Percentiles rank a stretch among this genome's conserved stretches.
Conservation (phyloP, 2,888 invertebrate species). For the Entomobrya multifasciata region DNA sequence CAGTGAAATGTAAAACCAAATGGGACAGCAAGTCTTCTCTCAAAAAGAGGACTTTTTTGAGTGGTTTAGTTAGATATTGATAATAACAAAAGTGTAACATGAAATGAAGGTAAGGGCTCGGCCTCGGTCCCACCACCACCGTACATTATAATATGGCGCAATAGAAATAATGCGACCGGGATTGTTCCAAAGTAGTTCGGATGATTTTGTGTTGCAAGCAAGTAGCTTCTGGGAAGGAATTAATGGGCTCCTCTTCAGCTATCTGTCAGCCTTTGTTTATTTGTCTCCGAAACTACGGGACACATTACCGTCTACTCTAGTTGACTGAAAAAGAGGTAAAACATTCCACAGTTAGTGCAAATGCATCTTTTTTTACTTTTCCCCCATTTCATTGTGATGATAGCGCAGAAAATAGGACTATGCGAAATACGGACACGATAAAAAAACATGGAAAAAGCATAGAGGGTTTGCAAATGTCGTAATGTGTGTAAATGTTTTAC, state of each 20-base stretch:
- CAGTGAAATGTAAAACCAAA: conserved; percentile 5
- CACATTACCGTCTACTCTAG: conserved; percentile 38
- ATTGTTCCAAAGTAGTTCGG: conserved; percentile 35
- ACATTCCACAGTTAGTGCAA: conserved; percentile 41
- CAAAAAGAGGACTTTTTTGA: too few species aligned
- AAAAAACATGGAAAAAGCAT: conserved; percentile 21
- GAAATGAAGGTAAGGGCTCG: too few species aligned
- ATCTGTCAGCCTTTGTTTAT: conserved; percentile 69
- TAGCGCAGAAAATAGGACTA: conserved; percentile 6
- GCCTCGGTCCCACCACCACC: too few species aligned
- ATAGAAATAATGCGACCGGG: too few species aligned
- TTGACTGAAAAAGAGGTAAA: conserved; percentile 49
- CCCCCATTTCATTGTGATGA: conserved; percentile 12
- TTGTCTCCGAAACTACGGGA: conserved; percentile 64
- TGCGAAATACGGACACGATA: conserved; percentile 18
- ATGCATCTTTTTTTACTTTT: conserved; percentile 18
- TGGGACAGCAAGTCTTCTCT: not conserved
- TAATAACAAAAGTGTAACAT: too few species aligned
- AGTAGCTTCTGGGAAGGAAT: conserved; percentile 67
- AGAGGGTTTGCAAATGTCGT: conserved; percentile 39
- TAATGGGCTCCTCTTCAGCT: conserved; percentile 69
- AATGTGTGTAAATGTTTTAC: conserved; percentile 54
- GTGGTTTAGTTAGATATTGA: not conserved
- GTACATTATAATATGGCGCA: too few species aligned
- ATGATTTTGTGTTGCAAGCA: conserved; percentile 21